Evolutionary conservation across 1,140 invertebrate genomes (phyloP), one percentile per base, ranked within the genome.

Genomic region (Anastrepha obliqua): DNA sequence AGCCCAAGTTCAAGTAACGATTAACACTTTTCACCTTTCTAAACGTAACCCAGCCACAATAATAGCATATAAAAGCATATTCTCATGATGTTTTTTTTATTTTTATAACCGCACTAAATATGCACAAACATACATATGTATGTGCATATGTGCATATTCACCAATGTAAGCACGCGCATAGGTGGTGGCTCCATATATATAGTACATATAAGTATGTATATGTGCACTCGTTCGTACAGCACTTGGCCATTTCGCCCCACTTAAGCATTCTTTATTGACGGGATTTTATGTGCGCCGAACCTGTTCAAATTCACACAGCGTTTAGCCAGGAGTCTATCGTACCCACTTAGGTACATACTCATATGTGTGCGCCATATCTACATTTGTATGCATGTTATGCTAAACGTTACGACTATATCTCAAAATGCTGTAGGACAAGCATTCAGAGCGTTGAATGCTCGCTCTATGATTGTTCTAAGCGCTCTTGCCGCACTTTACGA

Each of bases 21-120:
- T 81, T 81, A 55, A 81, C 74, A 81, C 74, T 47, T 81, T 81
- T 81, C 74, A 81, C 74, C 74, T 81, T 81, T 81, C 44, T 55
- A 81, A 81, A 81, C 47, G 51, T 47, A 55, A 81, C 42, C 20
- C 51, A 81, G 17, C 44, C 51, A 17, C 17, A 17, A 81, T 29
- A 81, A 81, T 81, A 81, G 47, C 20, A 3, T 8, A 51, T 17
- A 11, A 81, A 58, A 81, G 15, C 47, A 9, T 81, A 42, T 81
- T 81, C 67, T 81, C 74, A 58, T 55, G 44, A 81, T 51, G 11
- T 42, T 81, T 81, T 29, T 29, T 29, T 29, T 11, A 55, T 81
- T 81, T 81, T 81, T 81, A 81, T 81, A 81, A 29, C 74, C 74
- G 17, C n/a, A 51, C n/a, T 55, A 55, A 67, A 81, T 62, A 55